Evolutionary conservation across 2,113 vertebrate species (phyloP).

Genomic region (Tetraodon nigroviridis): DNA sequence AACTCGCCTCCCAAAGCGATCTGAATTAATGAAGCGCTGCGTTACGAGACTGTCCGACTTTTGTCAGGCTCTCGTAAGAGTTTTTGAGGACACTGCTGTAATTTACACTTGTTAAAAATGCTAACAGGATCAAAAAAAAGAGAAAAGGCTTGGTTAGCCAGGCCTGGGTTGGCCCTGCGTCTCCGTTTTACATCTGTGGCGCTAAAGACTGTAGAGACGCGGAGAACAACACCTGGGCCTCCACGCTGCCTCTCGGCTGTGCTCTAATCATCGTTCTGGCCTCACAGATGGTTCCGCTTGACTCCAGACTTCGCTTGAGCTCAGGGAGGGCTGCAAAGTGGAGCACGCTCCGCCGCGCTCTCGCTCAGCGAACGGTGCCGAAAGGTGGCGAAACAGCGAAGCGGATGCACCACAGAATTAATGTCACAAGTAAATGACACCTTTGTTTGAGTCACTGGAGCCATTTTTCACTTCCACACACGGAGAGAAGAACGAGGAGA

Average conservation of each 20-base stretch:
- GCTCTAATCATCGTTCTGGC: slow-evolving; percentile 60
- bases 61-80: too few relatives aligned
- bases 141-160: too few relatives aligned
- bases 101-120: neutral
- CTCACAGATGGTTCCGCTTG: slow-evolving; percentile 71
- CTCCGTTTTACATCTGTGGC: slow-evolving; percentile 5
- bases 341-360: neutral
- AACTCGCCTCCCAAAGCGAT: too few relatives aligned
- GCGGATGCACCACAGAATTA: neutral
- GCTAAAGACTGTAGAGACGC: slow-evolving; percentile 37
- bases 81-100: too few relatives aligned
- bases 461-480: too few relatives aligned
- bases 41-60: too few relatives aligned
- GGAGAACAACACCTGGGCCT: slow-evolving; percentile 65
- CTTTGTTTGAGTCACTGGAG: too few relatives aligned
- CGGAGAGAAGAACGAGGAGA: neutral
- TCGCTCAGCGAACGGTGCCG: too few relatives aligned
- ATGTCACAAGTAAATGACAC: too few relatives aligned
- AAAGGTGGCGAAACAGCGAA: neutral
- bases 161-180: neutral
- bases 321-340: slow-evolving; percentile 38
- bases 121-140: too few relatives aligned
- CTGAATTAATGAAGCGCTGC: too few relatives aligned
- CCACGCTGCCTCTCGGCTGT: slow-evolving; percentile 58
- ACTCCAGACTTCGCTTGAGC: slow-evolving; percentile 60